Evolutionary conservation across 2,113 vertebrate species (phyloP).

Genomic region (Neotragus moschatus): DNA sequence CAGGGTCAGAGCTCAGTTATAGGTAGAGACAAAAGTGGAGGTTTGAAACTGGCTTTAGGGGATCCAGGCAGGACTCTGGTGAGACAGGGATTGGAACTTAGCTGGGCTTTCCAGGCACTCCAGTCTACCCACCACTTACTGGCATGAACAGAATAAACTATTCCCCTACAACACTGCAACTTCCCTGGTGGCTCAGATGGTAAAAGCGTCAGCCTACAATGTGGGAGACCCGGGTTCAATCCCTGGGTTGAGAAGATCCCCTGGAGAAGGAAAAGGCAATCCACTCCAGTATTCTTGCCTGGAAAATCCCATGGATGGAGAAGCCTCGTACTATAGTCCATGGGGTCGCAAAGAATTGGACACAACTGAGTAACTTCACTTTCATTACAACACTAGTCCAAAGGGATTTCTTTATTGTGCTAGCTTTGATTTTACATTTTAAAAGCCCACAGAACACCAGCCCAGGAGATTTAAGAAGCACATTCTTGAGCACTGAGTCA

Average conservation of each 20-base stretch:
- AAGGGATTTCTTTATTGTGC: slow-evolving; percentile 23
- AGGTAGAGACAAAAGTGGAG: not conserved
- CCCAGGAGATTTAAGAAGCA: slow-evolving; percentile 32
- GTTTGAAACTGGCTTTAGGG: not conserved
- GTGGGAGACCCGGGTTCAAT: fast-evolving
- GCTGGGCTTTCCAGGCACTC: not conserved
- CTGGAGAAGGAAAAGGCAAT: not conserved
- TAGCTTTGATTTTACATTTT: slow-evolving; percentile 52
- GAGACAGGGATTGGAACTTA: not conserved
- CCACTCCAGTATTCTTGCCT: not conserved
- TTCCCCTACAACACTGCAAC: not conserved
- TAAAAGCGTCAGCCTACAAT: not conserved
- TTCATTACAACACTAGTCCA: not conserved
- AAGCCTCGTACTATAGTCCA: not conserved
- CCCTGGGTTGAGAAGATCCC: not conserved
- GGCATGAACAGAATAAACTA: not conserved
- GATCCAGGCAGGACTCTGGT: not conserved
- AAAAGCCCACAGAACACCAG: not conserved
- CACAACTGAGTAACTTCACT: not conserved
- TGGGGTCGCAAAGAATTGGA: not conserved
- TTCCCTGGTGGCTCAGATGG: not conserved
- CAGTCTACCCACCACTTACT: not conserved
- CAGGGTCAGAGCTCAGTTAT: not conserved
- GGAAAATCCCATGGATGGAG: not conserved
- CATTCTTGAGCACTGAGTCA: slow-evolving; percentile 57